These are phyloP conservation scores for Mamestra brassicae DNA, from an alignment of 2,888 invertebrate species.

Conservation along the genomic window DNA sequence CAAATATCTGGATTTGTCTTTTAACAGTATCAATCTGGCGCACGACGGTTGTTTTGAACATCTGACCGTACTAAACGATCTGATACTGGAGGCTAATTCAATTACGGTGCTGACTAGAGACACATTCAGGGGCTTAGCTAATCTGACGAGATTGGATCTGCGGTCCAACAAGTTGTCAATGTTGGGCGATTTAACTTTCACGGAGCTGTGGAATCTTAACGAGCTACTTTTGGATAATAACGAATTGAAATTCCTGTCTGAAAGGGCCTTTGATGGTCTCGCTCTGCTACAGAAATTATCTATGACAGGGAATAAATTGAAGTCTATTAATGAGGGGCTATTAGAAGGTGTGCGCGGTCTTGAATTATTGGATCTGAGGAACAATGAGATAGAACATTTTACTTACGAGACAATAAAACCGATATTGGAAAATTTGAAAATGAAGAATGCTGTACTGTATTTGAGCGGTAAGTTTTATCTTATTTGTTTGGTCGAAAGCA, in stretches of 20 bases:
- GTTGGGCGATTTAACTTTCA: constrained; percentile 95
- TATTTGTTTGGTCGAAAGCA: neutral
- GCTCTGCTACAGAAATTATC: constrained; percentile 93
- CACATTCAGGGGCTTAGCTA: constrained; percentile 94
- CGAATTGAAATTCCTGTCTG: constrained; percentile 93
- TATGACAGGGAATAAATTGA: constrained; percentile 94
- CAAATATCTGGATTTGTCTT: constrained; percentile 95
- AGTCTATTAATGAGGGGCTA: constrained; percentile 93
- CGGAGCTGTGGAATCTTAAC: constrained; percentile 94
- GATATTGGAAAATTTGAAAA: constrained; percentile 94
- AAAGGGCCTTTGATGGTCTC: constrained; percentile 94
- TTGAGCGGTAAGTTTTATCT: constrained; percentile 82
- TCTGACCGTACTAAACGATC: constrained; percentile 93
- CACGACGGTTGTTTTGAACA: constrained; percentile 96
- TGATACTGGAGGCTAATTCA: constrained; percentile 95
- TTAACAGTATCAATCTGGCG: constrained; percentile 95
- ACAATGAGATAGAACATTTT: constrained; percentile 94
- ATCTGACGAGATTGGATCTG: constrained; percentile 94
- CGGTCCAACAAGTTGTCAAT: constrained; percentile 94
- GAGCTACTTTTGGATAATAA: constrained; percentile 94
- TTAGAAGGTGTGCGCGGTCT: constrained; percentile 94
- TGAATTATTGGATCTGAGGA: constrained; percentile 94
- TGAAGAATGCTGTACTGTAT: constrained; percentile 86
- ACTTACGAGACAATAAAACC: constrained; percentile 94
- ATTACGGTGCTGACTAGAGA: constrained; percentile 94